Evolutionary conservation across 2,113 vertebrate species (phyloP), one percentile per base, ranked within the genome.

Genomic region (Lanius collurio): DNA sequence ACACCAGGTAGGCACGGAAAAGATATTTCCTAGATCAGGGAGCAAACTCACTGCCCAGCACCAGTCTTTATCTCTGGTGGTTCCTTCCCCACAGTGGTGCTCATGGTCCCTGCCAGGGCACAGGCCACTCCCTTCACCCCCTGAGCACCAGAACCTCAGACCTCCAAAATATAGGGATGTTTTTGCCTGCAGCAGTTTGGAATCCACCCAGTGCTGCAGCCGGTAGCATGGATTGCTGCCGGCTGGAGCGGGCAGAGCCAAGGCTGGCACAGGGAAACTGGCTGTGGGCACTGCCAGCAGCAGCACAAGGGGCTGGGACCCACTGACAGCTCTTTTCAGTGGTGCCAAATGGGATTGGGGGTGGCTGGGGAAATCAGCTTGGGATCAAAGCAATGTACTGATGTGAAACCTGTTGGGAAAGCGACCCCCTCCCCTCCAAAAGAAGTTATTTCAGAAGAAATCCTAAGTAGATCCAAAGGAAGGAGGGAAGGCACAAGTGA

Each of bases 351-450:
- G 50, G 67, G 62, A 80, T 21, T 10, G 0, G 83, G 83, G 73
- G 79, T 87, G 92, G 89, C 80, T 76, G 2, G 80, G 33, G 30
- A 73, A 63, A 88, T 79, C 95, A 31, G 47, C 28, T 50, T 22
- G 8, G 63, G 59, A 95, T 89, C 90, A 97, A 97, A 98, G 94
- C 60, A 15, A n/a, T 9, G 74, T 5, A 1, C 20, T 22, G 73
- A 19, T 41, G 83, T 33, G 67, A 84, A 31, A 69, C 33, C 46
- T 33, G 3, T 69, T 62, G 63, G 24, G 31, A 71, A 64, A 59
- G 50, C 6, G 33, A 4, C 3, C 7, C 15, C 37, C 37, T 37
- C 37, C 4, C 7, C 24, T 21, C 15, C 13, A 33, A 57, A 20
- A 52, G 18, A 41, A 12, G 7, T 15, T 49, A 28, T 42, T 94